These are phyloP conservation scores for Myiagra hebetior DNA, from an alignment of 2,113 vertebrate genomes.

Conservation along the genomic window DNA sequence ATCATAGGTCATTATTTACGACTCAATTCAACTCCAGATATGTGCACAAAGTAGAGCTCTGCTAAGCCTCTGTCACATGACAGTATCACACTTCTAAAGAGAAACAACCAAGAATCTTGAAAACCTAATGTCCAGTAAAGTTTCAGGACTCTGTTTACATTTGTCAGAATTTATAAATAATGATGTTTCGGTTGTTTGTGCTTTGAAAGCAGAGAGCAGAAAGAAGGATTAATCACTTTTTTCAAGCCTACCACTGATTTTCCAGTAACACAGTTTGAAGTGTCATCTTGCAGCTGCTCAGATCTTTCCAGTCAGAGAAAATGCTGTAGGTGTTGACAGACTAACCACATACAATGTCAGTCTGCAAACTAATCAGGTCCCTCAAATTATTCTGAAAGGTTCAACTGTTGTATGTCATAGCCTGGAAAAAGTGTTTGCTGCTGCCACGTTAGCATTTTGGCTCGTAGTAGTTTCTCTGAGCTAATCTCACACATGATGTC, in stretches of 20 bases:
- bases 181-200: neutral
- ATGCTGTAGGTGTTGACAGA: neutral
- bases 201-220: neutral
- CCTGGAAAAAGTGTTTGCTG: neutral
- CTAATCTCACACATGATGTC: neutral
- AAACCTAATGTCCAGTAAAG: neutral
- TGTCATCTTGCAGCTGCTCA: neutral
- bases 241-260: neutral
- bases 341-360: neutral
- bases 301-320: neutral
- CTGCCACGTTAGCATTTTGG: accelerated
- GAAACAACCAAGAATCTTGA: neutral
- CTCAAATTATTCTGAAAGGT: neutral
- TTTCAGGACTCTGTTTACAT: neutral
- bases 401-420: neutral
- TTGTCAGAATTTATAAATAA: neutral
- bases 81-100: neutral
- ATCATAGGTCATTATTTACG: neutral
- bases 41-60: neutral
- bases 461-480: neutral
- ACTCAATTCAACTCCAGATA: neutral
- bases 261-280: neutral
- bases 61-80: neutral
- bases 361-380: neutral
- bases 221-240: neutral